Conservation (phyloP, 2,113 vertebrate species). For the Octodon degus region DNA sequence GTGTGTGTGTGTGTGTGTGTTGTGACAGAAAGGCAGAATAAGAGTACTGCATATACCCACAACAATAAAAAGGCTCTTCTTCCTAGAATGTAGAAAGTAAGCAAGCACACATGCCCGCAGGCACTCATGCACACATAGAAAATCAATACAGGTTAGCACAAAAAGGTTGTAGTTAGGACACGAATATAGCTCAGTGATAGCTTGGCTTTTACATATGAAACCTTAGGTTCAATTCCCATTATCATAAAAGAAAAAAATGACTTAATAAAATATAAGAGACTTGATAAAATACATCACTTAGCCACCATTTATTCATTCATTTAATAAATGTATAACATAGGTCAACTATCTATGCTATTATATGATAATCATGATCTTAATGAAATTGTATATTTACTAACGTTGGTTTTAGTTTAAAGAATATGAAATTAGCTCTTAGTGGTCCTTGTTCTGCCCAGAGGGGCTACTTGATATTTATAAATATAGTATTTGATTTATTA, state of each 20-base stretch:
- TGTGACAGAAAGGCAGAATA: not conserved
- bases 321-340: not conserved
- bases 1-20: not conserved
- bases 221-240: no score
- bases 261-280: no score
- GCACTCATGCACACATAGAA: not conserved
- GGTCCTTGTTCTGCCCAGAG: constrained; percentile 3
- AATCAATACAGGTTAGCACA: not conserved
- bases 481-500: constrained; percentile 42
- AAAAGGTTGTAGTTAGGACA: not conserved
- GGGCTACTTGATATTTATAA: not conserved
- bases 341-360: not conserved
- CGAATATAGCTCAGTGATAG: not conserved
- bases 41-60: not conserved
- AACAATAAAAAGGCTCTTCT: not conserved
- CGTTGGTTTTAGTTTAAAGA: not conserved
- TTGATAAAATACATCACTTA: not conserved
- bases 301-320: not conserved
- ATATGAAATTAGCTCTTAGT: constrained; percentile 13
- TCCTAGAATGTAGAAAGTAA: constrained; percentile 20
- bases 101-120: no score
- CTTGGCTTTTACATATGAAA: not conserved
- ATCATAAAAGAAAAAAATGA: not conserved
- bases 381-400: constrained; percentile 25
- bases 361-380: constrained; percentile 43